Evolutionary conservation across 2,797 vertebrate species (phyloP).

Genomic region (Schizopygopsis malacanthus): DNA sequence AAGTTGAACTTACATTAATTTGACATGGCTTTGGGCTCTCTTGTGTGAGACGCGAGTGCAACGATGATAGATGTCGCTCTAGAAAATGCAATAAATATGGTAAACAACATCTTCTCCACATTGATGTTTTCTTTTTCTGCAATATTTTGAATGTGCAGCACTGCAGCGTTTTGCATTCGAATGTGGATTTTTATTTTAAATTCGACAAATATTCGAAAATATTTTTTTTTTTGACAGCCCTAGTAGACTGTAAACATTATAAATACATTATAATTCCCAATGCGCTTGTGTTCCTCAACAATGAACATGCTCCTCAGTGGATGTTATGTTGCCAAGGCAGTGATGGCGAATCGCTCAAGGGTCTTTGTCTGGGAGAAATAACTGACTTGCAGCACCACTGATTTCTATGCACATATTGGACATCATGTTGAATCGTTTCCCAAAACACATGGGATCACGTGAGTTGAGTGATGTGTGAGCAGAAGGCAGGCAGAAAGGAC

Average conservation of each 20-base stretch:
- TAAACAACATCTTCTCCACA: no score
- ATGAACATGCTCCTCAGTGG: slow-evolving; percentile 4
- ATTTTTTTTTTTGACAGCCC: no score
- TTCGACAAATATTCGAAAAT: no score
- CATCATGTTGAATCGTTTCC: background rate
- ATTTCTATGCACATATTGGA: background rate
- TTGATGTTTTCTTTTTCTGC: no score
- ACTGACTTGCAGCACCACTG: background rate
- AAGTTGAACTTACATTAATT: no score
- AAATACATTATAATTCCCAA: background rate
- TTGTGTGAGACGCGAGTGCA: no score
- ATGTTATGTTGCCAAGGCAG: slow-evolving; percentile 38
- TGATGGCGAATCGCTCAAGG: background rate
- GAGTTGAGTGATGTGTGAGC: background rate
- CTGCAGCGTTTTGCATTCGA: no score
- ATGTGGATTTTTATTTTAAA: no score
- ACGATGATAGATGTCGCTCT: no score
- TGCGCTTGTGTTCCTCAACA: background rate
- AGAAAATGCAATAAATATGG: no score
- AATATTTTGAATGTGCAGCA: no score
- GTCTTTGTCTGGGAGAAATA: background rate
- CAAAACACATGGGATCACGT: background rate
- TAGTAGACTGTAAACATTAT: background rate
- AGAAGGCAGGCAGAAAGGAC: background rate
- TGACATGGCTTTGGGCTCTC: no score